A percentile compares a stretch with the other conserved stretches of the same genome.
Evolutionary conservation across 2,113 vertebrate species (phyloP).

Genomic region (Osmerus mordax): DNA sequence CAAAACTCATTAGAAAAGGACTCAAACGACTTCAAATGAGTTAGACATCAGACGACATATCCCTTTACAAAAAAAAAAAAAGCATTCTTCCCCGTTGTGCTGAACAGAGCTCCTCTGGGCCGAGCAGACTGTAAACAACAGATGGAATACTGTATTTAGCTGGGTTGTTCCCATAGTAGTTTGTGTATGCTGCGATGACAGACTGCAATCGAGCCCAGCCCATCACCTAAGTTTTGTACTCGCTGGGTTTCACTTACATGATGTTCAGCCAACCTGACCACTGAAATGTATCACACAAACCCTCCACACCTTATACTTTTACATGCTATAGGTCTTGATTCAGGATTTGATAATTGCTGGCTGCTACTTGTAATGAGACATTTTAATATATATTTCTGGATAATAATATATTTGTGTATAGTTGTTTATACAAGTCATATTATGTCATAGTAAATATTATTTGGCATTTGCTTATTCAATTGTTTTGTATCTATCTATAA

Average conservation of each 20-base stretch:
- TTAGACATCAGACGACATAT: no score
- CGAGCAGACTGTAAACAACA: no score
- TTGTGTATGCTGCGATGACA: no score
- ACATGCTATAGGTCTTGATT: constrained; percentile 3
- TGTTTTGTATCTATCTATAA: constrained; percentile 49
- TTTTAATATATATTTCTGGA: constrained; percentile 42
- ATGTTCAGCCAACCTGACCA: constrained; percentile 36
- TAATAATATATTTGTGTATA: constrained; percentile 25
- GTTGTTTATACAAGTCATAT: constrained; percentile 25
- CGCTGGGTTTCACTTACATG: neutral
- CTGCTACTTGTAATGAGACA: constrained; percentile 43
- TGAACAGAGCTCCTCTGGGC: no score
- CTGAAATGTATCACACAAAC: constrained; percentile 58
- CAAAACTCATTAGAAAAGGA: no score
- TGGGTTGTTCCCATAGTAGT: constrained; percentile 4
- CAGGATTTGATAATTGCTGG: constrained; percentile 22
- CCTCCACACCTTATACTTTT: constrained; percentile 22
- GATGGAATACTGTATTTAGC: neutral
- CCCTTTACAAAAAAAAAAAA: no score
- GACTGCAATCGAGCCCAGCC: neutral
- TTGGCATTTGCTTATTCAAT: constrained; percentile 46
- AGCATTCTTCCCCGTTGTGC: no score
- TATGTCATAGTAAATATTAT: constrained; percentile 28
- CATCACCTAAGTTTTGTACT: neutral
- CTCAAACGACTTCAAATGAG: no score